Percentiles rank a stretch among this genome's conserved stretches.
These are phyloP conservation scores for Teleogryllus oceanicus DNA, from an alignment of 2,888 invertebrate species.

Conservation along the genomic window DNA sequence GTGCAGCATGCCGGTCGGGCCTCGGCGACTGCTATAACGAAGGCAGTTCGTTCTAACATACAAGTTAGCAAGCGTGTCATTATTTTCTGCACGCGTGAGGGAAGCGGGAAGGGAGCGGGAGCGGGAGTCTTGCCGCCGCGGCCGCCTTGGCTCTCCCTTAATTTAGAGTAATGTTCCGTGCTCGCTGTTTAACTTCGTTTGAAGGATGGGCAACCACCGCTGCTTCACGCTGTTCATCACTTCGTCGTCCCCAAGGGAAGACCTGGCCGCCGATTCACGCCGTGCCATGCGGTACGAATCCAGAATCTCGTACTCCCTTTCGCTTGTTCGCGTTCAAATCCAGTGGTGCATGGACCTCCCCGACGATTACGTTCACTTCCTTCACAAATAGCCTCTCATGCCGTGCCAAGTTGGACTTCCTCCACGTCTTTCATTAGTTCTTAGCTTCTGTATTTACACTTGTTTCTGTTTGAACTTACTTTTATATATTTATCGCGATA, in stretches of 20 bases:
- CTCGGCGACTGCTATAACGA: neutral
- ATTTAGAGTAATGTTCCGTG: neutral
- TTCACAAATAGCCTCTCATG: neutral
- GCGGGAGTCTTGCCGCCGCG: too few relatives aligned
- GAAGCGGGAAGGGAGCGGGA: neutral
- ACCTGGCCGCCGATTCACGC: too few relatives aligned
- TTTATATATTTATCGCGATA: neutral
- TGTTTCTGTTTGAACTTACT: neutral
- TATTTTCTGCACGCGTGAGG: neutral
- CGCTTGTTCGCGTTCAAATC: neutral
- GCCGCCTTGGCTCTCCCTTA: neutral
- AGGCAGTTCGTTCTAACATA: neutral
- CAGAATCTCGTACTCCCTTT: neutral
- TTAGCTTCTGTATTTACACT: neutral
- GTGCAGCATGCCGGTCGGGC: too few relatives aligned
- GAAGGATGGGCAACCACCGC: too few relatives aligned
- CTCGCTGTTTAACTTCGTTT: too few relatives aligned
- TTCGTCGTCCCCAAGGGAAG: too few relatives aligned
- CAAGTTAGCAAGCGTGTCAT: slow-evolving; percentile 2
- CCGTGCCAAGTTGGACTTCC: slow-evolving; percentile 7
- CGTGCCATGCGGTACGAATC: neutral
- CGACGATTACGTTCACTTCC: neutral
- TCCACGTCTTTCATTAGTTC: slow-evolving; percentile 7
- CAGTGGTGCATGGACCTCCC: neutral
- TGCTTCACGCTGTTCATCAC: too few relatives aligned